phyloP scores from a whole-genome alignment of 2,113 vertebrate genomes.

The Pogonocichla stellata region DNA sequence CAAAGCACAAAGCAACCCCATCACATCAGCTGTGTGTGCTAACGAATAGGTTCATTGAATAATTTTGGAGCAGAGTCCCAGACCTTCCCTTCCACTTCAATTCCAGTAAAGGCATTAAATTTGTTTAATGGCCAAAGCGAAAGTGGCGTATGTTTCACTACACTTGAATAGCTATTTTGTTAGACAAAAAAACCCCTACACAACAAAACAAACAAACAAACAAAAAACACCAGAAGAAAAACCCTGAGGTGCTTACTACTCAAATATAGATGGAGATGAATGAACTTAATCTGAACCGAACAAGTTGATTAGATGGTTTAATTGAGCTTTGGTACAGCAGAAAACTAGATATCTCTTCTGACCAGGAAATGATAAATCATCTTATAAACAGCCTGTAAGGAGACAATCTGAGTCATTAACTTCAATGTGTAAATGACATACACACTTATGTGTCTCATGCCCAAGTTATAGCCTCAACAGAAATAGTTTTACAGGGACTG shows the following conservation, averaged over 20 bases:
- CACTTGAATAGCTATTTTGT: slow-evolving; percentile 8
- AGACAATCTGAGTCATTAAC: slow-evolving; percentile 14
- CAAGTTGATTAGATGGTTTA: neutral
- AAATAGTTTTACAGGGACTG: neutral
- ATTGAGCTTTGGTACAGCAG: neutral
- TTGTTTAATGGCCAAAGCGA: neutral
- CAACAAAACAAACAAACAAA: neutral
- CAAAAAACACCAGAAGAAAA: neutral
- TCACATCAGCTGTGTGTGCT: slow-evolving; percentile 61
- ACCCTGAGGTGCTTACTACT: neutral
- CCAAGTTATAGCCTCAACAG: slow-evolving; percentile 11
- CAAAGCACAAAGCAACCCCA: slow-evolving; percentile 23
- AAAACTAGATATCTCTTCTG: neutral
- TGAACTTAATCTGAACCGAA: neutral
- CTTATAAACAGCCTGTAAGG: neutral
- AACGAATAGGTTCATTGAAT: neutral
- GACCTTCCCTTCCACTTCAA: neutral
- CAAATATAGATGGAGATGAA: neutral
- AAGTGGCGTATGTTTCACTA: neutral
- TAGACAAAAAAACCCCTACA: neutral
- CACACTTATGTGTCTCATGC: neutral
- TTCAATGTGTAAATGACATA: neutral
- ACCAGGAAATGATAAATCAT: neutral
- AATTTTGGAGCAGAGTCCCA: neutral
- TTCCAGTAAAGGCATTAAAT: neutral